These are phyloP conservation scores for Drosophila parabipectinata DNA, from an alignment of 1,140 invertebrate species.

Conservation along the genomic window DNA sequence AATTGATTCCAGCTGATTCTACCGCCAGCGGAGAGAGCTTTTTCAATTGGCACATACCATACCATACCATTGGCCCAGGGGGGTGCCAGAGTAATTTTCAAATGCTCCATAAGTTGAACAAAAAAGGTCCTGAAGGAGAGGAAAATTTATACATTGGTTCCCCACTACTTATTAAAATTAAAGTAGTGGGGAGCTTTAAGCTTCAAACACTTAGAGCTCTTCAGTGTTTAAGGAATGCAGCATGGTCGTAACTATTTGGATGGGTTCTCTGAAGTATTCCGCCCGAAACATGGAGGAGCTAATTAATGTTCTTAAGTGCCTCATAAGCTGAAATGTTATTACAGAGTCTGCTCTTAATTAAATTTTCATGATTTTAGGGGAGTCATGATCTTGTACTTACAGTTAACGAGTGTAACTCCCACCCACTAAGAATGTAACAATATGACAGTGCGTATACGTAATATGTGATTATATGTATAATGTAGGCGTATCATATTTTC, in stretches of 20 bases:
- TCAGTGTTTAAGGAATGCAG: neutral
- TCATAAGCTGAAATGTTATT: conserved; percentile 32
- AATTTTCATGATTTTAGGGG: conserved; percentile 24
- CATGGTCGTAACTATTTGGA: conserved; percentile 22
- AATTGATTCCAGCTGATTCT: conserved; percentile 59
- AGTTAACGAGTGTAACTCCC: neutral
- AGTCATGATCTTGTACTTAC: conserved; percentile 6
- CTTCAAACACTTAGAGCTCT: neutral
- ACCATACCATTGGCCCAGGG: conserved; percentile 15
- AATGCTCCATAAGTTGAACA: neutral
- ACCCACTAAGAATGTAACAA: neutral
- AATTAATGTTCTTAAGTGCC: conserved; percentile 25
- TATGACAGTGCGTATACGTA: neutral
- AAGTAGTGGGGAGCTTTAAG: too few relatives aligned
- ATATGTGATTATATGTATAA: neutral
- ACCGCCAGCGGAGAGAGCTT: conserved; percentile 15
- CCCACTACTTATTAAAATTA: neutral
- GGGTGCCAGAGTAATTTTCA: conserved; percentile 19
- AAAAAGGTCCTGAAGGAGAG: neutral
- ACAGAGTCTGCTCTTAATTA: conserved; percentile 30
- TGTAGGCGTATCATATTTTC: neutral
- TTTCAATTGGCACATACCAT: conserved; percentile 39
- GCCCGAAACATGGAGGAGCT: neutral
- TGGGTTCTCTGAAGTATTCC: conserved; percentile 1
- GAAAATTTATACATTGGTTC: neutral